Percentiles rank a stretch among this genome's conserved stretches.
Conservation (phyloP, 2,797 vertebrate genomes). For the Sphaeramia orbicularis region DNA sequence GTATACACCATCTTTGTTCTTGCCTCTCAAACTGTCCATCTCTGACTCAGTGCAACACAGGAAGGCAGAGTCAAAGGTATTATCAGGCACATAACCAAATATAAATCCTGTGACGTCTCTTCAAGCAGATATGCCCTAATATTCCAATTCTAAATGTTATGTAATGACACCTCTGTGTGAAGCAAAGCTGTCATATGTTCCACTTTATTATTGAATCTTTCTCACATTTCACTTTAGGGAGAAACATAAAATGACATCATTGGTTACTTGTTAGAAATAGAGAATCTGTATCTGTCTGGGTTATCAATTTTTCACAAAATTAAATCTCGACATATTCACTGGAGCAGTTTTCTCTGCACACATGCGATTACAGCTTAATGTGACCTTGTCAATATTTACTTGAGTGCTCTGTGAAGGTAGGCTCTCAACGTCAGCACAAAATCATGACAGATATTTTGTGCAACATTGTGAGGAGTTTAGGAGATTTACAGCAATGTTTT, state of each 20-base stretch:
- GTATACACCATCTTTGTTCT: slow-evolving; percentile 51
- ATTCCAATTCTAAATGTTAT: slow-evolving; percentile 61
- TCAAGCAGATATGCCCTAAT: slow-evolving; percentile 53
- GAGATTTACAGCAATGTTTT: background rate
- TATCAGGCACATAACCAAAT: slow-evolving; percentile 65
- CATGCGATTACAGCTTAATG: background rate
- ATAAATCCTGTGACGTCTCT: slow-evolving; percentile 70
- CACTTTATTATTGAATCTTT: slow-evolving; percentile 42
- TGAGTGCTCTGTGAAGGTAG: background rate
- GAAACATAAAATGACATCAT: slow-evolving; percentile 59
- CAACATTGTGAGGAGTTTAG: background rate
- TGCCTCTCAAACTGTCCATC: slow-evolving; percentile 33
- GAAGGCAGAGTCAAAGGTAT: slow-evolving; percentile 62
- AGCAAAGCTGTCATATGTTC: slow-evolving; percentile 49
- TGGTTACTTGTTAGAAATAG: slow-evolving; percentile 10
- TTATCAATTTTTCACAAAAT: slow-evolving; percentile 18
- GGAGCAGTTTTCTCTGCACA: background rate
- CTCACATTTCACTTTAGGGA: slow-evolving; percentile 57
- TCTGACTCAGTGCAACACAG: slow-evolving; percentile 59
- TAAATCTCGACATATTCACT: slow-evolving; percentile 1
- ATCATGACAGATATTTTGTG: background rate
- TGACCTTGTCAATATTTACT: slow-evolving; percentile 6
- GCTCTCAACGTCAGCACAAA: background rate
- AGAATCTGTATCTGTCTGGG: slow-evolving; percentile 2
- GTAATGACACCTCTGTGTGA: slow-evolving; percentile 61